Percentiles rank a stretch among this genome's conserved stretches.
Evolutionary conservation across 2,888 invertebrate species (phyloP).

Genomic region (Podotricha telesiphe): DNA sequence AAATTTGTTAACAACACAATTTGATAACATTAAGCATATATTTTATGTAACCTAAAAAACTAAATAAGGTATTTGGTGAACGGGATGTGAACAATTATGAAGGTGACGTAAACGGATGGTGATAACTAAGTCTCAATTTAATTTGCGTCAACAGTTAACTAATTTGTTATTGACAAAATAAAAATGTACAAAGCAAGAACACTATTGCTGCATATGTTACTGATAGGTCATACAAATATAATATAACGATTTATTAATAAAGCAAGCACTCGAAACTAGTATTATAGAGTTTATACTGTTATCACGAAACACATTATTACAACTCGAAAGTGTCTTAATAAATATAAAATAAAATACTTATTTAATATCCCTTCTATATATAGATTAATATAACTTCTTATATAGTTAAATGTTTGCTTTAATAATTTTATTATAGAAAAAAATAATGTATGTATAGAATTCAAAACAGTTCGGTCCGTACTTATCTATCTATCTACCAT

Average conservation of each 20-base stretch:
- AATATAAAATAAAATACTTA: not conserved
- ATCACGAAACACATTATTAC: not conserved
- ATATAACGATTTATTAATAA: not conserved
- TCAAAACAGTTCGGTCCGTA: not conserved
- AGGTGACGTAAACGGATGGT: slow-evolving; percentile 43
- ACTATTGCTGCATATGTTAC: no score
- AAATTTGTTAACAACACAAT: not conserved
- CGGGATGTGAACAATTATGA: slow-evolving; percentile 48
- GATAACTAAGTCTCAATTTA: slow-evolving; percentile 41
- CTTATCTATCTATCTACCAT: not conserved
- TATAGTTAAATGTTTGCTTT: not conserved
- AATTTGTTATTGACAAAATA: slow-evolving; percentile 32
- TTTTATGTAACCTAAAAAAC: slow-evolving; percentile 19
- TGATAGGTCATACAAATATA: not conserved
- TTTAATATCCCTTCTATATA: no score
- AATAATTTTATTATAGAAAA: not conserved
- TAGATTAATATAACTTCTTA: no score
- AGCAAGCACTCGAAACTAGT: not conserved
- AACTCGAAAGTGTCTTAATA: not conserved
- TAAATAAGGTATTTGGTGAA: slow-evolving; percentile 40
- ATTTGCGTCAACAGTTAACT: slow-evolving; percentile 38
- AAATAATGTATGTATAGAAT: not conserved
- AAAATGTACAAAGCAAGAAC: not conserved
- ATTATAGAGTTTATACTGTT: not conserved
- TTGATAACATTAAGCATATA: no score